phyloP scores from a whole-genome alignment of 1,140 invertebrate species.

The Drosophila kikkawai region DNA sequence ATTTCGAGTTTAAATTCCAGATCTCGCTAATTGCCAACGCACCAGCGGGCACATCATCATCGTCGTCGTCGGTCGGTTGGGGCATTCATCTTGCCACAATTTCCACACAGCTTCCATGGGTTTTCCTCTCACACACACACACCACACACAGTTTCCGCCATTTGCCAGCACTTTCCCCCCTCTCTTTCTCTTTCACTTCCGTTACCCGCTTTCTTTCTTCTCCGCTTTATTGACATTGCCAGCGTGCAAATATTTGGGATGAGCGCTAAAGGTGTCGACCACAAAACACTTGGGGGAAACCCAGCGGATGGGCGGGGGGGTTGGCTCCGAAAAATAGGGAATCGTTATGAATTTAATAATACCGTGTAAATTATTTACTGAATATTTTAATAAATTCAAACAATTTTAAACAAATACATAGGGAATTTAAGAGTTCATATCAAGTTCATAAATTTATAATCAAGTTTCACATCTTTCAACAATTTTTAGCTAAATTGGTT shows the following conservation, averaged over 20 bases:
- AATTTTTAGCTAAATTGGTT: no score
- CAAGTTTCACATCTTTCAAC: no score
- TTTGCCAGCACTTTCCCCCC: conserved; percentile 18
- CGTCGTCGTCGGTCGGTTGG: not conserved
- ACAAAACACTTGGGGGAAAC: conserved; percentile 15
- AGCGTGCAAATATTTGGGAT: conserved; percentile 69
- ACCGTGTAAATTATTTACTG: not conserved
- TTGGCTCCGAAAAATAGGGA: not conserved
- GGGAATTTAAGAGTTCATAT: no score
- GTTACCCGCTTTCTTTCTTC: conserved; percentile 38
- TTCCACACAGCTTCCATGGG: conserved; percentile 10
- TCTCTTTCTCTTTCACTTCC: not conserved
- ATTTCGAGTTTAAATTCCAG: conserved; percentile 27
- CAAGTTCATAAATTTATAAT: no score
- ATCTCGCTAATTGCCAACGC: conserved; percentile 25
- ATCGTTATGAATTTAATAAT: not conserved
- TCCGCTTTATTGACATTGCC: conserved; percentile 61
- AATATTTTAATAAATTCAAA: not conserved
- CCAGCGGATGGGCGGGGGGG: not conserved
- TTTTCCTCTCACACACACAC: not conserved
- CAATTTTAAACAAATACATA: no score
- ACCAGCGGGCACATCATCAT: not conserved
- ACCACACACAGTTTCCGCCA: conserved; percentile 3
- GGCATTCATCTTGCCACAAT: conserved; percentile 31
- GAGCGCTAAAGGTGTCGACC: conserved; percentile 65